Conservation (phyloP, 2,888 invertebrate genomes). For the Selenia dentaria region DNA sequence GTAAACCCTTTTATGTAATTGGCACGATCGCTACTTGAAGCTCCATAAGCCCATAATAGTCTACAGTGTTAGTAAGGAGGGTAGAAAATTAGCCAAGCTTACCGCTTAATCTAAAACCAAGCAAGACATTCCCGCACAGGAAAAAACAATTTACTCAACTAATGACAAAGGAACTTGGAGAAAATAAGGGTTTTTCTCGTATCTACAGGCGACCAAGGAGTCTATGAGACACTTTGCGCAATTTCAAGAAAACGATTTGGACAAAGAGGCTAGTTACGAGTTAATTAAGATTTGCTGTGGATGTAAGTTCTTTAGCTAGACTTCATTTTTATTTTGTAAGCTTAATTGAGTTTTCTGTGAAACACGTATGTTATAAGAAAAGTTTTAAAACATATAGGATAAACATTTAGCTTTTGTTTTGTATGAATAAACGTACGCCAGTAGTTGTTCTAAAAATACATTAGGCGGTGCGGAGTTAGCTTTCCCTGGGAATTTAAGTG, state of each 20-base stretch:
- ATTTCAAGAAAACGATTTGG: slow-evolving; percentile 36
- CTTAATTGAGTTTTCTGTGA: no score
- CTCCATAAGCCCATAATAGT: slow-evolving; percentile 43
- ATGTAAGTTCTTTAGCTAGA: not conserved
- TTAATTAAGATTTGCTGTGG: slow-evolving; percentile 34
- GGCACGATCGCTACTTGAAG: slow-evolving; percentile 26
- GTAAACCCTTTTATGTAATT: slow-evolving; percentile 22
- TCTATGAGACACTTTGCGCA: slow-evolving; percentile 30
- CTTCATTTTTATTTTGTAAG: no score
- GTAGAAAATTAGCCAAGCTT: slow-evolving; percentile 55
- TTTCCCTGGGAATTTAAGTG: no score
- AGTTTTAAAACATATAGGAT: no score
- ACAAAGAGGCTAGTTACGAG: slow-evolving; percentile 35
- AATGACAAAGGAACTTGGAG: slow-evolving; percentile 62
- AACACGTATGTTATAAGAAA: no score
- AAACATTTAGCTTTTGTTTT: no score
- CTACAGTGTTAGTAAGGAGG: slow-evolving; percentile 38
- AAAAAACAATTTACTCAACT: slow-evolving; percentile 69
- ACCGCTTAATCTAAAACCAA: slow-evolving; percentile 64
- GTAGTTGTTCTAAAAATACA: no score
- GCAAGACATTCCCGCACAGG: slow-evolving; percentile 54
- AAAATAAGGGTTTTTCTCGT: slow-evolving; percentile 56
- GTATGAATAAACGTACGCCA: no score
- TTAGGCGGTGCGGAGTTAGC: no score
- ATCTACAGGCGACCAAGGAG: slow-evolving; percentile 34